phyloP scores from a whole-genome alignment of 2,113 vertebrate species.

The Apus apus region DNA sequence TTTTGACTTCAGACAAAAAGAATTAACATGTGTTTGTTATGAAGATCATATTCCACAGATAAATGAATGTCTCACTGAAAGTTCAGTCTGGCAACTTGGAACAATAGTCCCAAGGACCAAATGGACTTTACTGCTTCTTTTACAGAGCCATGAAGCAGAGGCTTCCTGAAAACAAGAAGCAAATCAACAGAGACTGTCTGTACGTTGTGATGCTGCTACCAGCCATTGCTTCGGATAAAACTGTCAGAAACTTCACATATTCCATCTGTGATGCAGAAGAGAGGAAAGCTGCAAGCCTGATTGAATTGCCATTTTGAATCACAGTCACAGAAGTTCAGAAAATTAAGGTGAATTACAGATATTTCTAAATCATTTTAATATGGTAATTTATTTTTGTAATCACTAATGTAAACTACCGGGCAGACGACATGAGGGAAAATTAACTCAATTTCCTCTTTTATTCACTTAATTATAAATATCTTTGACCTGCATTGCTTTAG shows the following conservation, averaged over 20 bases:
- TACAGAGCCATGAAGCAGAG: background rate
- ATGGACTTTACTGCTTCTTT: conserved; percentile 11
- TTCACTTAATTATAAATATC: background rate
- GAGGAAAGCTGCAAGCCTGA: background rate
- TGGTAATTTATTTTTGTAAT: background rate
- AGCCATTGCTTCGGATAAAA: background rate
- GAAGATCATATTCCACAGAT: background rate
- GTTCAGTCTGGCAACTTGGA: background rate
- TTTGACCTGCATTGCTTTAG: background rate
- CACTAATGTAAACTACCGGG: background rate
- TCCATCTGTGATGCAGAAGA: background rate
- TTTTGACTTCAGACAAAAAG: conserved; percentile 13
- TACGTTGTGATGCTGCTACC: accelerated
- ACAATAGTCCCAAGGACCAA: background rate
- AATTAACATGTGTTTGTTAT: background rate
- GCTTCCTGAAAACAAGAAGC: background rate
- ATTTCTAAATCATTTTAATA: background rate
- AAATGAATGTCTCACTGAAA: background rate
- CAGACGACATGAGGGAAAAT: background rate
- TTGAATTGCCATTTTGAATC: background rate
- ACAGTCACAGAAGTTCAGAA: background rate
- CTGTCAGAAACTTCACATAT: background rate
- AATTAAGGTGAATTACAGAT: background rate
- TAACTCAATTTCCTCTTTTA: background rate
- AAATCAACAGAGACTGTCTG: background rate